Evolutionary conservation across 1,140 invertebrate genomes (phyloP).

Genomic region (Arctopsyche grandis): DNA sequence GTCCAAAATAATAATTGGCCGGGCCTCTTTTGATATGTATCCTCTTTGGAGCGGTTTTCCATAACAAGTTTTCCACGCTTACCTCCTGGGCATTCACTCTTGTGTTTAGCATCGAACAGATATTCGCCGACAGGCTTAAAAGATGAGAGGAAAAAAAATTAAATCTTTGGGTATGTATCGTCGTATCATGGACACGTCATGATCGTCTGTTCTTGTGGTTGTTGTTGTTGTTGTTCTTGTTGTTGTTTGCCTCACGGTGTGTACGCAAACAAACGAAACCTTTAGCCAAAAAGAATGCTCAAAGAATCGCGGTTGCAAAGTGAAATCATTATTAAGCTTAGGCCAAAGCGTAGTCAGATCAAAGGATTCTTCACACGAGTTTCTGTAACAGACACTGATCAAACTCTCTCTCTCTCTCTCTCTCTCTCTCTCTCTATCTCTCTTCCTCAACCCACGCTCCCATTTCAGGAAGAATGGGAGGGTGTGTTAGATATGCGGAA

Average conservation of each 20-base stretch:
- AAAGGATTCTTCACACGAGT: constrained; percentile 50
- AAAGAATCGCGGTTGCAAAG: constrained; percentile 51
- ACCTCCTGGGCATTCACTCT: constrained; percentile 39
- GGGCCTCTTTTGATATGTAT: constrained; percentile 49
- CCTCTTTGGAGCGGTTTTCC: constrained; percentile 43
- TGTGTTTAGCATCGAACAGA: constrained; percentile 36
- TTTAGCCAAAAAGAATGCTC: constrained; percentile 51
- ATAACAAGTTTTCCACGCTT: constrained; percentile 43
- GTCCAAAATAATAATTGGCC: constrained; percentile 39
- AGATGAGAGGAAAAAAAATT: constrained; percentile 46
- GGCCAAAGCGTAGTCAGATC: constrained; percentile 45
- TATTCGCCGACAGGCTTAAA: constrained; percentile 36
- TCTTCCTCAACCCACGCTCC: constrained; percentile 15
- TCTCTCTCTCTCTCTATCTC: no score
- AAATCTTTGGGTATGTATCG: constrained; percentile 44
- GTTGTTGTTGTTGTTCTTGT: constrained; percentile 2
- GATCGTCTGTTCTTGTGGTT: constrained; percentile 40
- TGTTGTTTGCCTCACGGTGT: constrained; percentile 39
- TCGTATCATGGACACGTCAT: constrained; percentile 51
- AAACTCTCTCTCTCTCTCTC: not conserved
- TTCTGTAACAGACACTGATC: constrained; percentile 48
- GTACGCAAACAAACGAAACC: constrained; percentile 47
- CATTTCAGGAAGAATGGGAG: not conserved
- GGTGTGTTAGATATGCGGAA: not conserved
- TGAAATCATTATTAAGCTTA: constrained; percentile 51